phyloP scores from a whole-genome alignment of 2,888 invertebrate species.

The Eugnorisma glareosa region DNA sequence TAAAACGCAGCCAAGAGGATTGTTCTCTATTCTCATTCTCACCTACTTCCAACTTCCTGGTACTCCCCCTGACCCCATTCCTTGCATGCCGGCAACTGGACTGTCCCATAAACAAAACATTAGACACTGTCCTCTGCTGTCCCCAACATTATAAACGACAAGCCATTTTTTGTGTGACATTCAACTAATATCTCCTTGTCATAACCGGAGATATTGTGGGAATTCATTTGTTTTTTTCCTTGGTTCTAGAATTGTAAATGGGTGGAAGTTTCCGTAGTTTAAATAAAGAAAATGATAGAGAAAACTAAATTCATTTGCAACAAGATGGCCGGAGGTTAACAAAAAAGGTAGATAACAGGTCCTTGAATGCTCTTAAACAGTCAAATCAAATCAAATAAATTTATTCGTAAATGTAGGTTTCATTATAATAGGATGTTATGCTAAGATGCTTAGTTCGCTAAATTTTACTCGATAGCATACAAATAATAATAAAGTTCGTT shows the following conservation, averaged over 20 bases:
- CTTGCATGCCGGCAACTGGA: conserved; percentile 12
- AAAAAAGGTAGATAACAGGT: not conserved
- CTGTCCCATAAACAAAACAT: conserved; percentile 40
- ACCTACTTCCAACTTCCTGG: conserved; percentile 50
- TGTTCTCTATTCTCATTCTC: conserved; percentile 12
- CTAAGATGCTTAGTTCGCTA: no score
- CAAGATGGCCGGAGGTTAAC: not conserved
- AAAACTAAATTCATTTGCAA: not conserved
- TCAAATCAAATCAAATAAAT: no score
- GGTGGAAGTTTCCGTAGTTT: not conserved
- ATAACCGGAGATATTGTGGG: conserved; percentile 35
- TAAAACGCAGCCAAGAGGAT: not conserved
- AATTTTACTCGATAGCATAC: no score
- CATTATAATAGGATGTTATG: no score
- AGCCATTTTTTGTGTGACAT: conserved; percentile 40
- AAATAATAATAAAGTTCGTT: no score
- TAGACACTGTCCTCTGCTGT: conserved; percentile 40
- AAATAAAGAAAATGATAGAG: not conserved
- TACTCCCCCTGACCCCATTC: conserved; percentile 56
- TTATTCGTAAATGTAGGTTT: no score
- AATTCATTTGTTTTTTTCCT: conserved; percentile 22
- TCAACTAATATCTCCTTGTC: conserved; percentile 54
- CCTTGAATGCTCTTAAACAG: not conserved
- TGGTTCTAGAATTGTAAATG: not conserved
- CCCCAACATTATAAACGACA: conserved; percentile 39